phyloP scores from a whole-genome alignment of 92 coral and sea anemone species.

The Porites evermanni region DNA sequence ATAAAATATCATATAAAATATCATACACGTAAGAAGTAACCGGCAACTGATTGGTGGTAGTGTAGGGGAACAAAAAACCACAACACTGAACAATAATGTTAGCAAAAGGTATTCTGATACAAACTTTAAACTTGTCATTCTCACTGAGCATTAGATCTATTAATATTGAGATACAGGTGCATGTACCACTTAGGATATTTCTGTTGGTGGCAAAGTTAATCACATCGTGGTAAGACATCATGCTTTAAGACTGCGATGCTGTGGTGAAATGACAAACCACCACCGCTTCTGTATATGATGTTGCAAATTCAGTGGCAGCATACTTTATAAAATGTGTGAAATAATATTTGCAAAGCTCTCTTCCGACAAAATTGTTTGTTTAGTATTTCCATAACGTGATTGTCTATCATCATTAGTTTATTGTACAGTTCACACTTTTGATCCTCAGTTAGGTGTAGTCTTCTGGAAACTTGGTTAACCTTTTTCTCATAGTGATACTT shows the following conservation, averaged over 20 bases:
- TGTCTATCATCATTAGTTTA: no score
- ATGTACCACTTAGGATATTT: not conserved
- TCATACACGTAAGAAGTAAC: no score
- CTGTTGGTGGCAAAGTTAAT: not conserved
- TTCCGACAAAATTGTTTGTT: no score
- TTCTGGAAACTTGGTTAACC: no score
- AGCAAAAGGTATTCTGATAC: not conserved
- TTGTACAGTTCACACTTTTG: no score
- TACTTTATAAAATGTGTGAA: constrained; percentile 12
- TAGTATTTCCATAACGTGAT: no score
- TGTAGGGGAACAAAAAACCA: not conserved
- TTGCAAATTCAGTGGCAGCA: constrained; percentile 36
- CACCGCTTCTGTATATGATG: constrained; percentile 20
- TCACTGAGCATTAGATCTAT: constrained; percentile 11
- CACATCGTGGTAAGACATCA: constrained; percentile 1
- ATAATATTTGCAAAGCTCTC: constrained; percentile 20
- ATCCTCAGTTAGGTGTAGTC: no score
- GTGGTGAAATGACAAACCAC: constrained; percentile 11
- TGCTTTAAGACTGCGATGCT: constrained; percentile 25
- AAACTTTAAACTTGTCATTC: not conserved
- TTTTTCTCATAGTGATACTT: no score
- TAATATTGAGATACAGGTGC: not conserved
- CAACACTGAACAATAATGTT: no score
- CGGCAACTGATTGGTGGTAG: not conserved
- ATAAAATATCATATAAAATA: no score